These are phyloP conservation scores for Teleogryllus occipitalis DNA, from an alignment of 1,140 invertebrate species.

Conservation along the genomic window DNA sequence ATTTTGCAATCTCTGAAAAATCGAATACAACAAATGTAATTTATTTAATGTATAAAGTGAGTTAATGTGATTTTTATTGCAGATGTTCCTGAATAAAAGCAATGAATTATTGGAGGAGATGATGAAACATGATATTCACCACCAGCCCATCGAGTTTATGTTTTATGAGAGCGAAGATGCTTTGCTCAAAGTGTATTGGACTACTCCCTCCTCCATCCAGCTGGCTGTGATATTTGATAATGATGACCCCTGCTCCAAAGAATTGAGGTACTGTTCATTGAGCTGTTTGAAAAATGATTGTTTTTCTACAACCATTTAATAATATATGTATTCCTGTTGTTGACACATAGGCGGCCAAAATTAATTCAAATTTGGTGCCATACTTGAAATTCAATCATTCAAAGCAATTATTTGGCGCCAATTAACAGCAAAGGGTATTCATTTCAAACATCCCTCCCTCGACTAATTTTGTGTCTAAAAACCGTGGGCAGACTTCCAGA, in stretches of 20 bases:
- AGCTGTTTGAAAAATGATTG: not conserved
- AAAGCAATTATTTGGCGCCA: no score
- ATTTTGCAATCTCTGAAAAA: no score
- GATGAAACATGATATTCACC: slow-evolving; percentile 34
- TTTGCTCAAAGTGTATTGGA: slow-evolving; percentile 59
- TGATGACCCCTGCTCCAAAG: slow-evolving; percentile 37
- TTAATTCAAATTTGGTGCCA: no score
- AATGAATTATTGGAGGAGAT: slow-evolving; percentile 46
- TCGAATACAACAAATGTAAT: no score
- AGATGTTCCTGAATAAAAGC: slow-evolving; percentile 55
- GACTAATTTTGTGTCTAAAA: no score
- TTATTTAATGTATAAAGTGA: no score
- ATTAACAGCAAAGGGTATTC: no score
- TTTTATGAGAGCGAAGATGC: slow-evolving; percentile 55
- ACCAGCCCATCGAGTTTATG: slow-evolving; percentile 51
- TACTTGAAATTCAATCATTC: no score
- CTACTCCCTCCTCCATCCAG: slow-evolving; percentile 51
- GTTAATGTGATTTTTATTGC: slow-evolving; percentile 25
- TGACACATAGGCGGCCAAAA: no score
- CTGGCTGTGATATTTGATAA: slow-evolving; percentile 55
- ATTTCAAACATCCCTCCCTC: no score
- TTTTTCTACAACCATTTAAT: not conserved
- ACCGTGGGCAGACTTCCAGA: no score
- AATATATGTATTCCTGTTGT: not conserved
- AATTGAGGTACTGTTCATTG: slow-evolving; percentile 10